Evolutionary conservation across 2,888 invertebrate species (phyloP).

Genomic region (Flexamia atlantica): DNA sequence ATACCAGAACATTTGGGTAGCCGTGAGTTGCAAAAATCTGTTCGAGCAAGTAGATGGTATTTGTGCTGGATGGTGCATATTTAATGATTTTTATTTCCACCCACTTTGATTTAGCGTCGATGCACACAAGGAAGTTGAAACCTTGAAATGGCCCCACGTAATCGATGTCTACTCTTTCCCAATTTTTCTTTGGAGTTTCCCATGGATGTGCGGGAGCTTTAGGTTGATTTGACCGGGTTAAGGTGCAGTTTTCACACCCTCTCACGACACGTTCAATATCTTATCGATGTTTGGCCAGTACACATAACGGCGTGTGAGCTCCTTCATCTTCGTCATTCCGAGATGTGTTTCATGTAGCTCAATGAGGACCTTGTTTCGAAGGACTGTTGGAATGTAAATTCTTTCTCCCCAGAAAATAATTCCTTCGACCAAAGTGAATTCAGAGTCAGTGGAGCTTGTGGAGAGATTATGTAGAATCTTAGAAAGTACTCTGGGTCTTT

Average conservation of each 20-base stretch:
- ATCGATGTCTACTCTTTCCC: constrained; percentile 70
- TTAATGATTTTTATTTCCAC: constrained; percentile 44
- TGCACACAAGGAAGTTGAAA: constrained; percentile 45
- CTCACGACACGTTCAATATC: constrained; percentile 68
- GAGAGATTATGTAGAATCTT: neutral
- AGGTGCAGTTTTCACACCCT: constrained; percentile 68
- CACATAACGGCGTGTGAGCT: constrained; percentile 69
- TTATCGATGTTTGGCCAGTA: constrained; percentile 69
- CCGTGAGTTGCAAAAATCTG: constrained; percentile 65
- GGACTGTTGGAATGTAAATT: constrained; percentile 64
- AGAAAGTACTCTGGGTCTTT: neutral
- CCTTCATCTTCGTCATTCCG: constrained; percentile 70
- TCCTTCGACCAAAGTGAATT: neutral
- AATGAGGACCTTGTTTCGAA: constrained; percentile 65
- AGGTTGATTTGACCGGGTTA: constrained; percentile 61
- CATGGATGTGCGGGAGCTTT: constrained; percentile 67
- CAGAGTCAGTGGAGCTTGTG: neutral
- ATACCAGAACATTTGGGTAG: constrained; percentile 61
- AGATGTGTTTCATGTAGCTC: constrained; percentile 70
- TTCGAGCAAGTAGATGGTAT: constrained; percentile 62
- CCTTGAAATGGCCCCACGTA: constrained; percentile 50
- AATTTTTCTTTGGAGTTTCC: constrained; percentile 67
- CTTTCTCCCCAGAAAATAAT: constrained; percentile 60
- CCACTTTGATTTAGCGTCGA: constrained; percentile 66
- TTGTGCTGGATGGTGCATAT: constrained; percentile 58